Conservation (phyloP, 1,140 invertebrate species). For the Thalassaphorura encarpata region DNA sequence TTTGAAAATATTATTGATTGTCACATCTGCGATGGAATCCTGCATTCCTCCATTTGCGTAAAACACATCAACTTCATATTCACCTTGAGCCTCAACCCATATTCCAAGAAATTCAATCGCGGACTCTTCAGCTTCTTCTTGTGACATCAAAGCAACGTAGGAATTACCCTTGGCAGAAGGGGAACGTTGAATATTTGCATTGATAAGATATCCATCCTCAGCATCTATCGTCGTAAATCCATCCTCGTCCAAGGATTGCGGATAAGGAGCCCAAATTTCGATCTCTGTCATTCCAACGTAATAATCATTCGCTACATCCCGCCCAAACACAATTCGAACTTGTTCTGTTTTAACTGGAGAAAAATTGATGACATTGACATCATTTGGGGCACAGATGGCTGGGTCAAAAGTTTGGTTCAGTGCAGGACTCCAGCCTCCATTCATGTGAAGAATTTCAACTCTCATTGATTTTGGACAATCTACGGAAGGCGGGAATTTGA, state of each 20-base stretch:
- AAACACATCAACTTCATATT: conserved; percentile 12
- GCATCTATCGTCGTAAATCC: conserved; percentile 23
- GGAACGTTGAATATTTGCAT: conserved; percentile 5
- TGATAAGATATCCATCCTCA: conserved; percentile 21
- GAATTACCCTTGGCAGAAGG: conserved; percentile 13
- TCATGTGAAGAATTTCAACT: conserved; percentile 8
- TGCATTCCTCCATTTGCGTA: conserved; percentile 17
- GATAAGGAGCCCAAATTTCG: conserved; percentile 25
- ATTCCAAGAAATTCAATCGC: conserved; percentile 23
- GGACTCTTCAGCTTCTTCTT: not conserved
- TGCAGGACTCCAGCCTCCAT: conserved; percentile 4
- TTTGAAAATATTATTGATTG: conserved; percentile 14
- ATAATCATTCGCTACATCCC: conserved; percentile 11
- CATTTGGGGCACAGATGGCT: conserved; percentile 13
- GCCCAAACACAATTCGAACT: conserved; percentile 17
- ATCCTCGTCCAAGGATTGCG: not conserved
- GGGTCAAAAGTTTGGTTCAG: conserved; percentile 8
- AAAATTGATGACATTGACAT: conserved; percentile 13
- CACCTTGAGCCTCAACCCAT: conserved; percentile 15
- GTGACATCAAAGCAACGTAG: conserved; percentile 11
- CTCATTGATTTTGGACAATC: conserved; percentile 17
- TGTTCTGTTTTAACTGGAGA: conserved; percentile 14
- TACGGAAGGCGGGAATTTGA: conserved; percentile 2
- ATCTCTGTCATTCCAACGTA: conserved; percentile 27
- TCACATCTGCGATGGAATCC: conserved; percentile 1